phyloP scores from a whole-genome alignment of 2,797 vertebrate species.

The Balearica regulorum region DNA sequence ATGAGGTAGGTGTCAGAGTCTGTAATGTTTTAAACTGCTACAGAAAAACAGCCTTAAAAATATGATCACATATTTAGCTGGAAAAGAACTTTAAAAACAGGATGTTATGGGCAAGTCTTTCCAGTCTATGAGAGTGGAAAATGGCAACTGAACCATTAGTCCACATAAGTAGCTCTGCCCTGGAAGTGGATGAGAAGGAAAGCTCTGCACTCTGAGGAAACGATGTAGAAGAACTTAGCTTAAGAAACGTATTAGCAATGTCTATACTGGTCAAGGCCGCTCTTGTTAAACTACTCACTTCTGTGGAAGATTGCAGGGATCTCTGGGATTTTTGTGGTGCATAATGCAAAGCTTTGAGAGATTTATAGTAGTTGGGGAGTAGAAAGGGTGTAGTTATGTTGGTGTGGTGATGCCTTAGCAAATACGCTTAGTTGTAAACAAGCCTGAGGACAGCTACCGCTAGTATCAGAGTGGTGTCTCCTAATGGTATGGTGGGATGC shows the following conservation, averaged over 20 bases:
- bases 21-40: neutral
- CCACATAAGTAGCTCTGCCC: neutral
- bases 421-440: neutral
- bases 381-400: neutral
- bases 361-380: neutral
- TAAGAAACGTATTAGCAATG: neutral
- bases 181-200: neutral
- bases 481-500: neutral
- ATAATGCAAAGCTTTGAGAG: neutral
- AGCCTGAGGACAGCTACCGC: neutral
- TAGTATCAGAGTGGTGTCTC: neutral
- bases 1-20: neutral
- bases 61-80: neutral
- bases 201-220: neutral
- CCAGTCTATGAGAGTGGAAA: neutral
- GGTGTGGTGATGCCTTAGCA: neutral
- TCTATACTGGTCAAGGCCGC: neutral
- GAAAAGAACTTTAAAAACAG: neutral
- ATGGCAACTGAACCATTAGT: neutral
- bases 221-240: neutral
- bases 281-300: neutral
- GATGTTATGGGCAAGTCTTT: neutral
- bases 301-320: neutral
- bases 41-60: neutral
- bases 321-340: neutral